Evolutionary conservation across 2,113 vertebrate genomes (phyloP), one percentile per base, ranked within the genome.

Genomic region (Manacus vitellinus): DNA sequence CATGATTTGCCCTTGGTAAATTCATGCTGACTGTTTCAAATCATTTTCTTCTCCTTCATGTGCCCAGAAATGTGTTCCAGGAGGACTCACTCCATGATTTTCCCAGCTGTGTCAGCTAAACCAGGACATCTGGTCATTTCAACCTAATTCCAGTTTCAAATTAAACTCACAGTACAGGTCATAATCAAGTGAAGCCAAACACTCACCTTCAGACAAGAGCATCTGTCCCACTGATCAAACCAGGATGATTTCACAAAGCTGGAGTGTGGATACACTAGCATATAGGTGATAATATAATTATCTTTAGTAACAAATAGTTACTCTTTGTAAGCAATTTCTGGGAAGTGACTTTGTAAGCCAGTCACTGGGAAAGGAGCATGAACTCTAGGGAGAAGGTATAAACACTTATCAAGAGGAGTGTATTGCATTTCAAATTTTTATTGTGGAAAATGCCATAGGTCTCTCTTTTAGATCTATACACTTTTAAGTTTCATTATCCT

Each of bases 91-190:
- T 93, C 62, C 59, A 65, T 83, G 63, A 88, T 97, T 96, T 95
- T 94, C 82, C 88, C 94, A 95, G 92, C 88, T 97, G 92, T 83
- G 79, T 90, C 85, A 96, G 88, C 82, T 83, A 88, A 96, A 96
- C 79, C 41, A 90, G 75, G 92, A 91, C 94, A 95, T 89, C 80
- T 92, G 86, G 91, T 92, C 91, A 95, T 95, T 92, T 94, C 71
- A 92, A 80, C 58, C 71, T 97, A 89, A 96, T 96, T 96, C 89
- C 46, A 83, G 85, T 95, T 94, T 66, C 80, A 89, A 85, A 95
- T 96, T 93, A 92, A 91, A 72, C 44, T 72, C 70, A 43, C 35
- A 39, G 66, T 63, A 47, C 31, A 82, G 74, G 87, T 95, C 85
- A 81, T 63, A 77, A 71, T 46, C 54, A 94, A 76, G 14, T 43